phyloP scores from a whole-genome alignment of 2,797 vertebrate genomes.

The Sus cebifrons region DNA sequence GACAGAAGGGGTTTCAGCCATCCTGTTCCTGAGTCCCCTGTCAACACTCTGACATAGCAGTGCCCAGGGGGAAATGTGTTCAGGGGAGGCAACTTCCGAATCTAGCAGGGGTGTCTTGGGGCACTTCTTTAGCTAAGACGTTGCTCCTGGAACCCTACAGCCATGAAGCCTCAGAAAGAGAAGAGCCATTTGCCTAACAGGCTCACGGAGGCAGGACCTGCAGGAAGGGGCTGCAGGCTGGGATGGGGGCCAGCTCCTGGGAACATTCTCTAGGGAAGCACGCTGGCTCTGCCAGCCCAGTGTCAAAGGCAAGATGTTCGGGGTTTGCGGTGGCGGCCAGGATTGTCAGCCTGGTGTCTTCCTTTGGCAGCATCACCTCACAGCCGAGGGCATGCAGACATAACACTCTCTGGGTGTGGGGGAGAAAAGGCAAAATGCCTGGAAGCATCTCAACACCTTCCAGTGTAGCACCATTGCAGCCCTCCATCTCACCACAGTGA shows the following conservation, averaged over 20 bases:
- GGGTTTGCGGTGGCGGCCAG: neutral
- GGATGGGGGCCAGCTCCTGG: too few species aligned
- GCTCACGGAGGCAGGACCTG: neutral
- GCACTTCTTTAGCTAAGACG: slow-evolving; percentile 9
- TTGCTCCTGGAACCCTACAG: slow-evolving; percentile 3
- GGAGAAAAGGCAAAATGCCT: too few species aligned
- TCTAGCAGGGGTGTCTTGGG: neutral
- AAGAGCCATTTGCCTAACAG: neutral
- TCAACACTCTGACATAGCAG: slow-evolving; percentile 69
- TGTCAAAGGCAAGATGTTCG: neutral
- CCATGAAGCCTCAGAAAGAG: neutral
- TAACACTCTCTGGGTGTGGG: neutral
- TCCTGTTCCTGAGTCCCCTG: neutral
- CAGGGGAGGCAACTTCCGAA: neutral
- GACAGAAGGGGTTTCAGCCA: neutral
- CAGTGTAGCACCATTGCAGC: accelerated
- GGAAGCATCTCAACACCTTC: too few species aligned
- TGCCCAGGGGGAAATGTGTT: neutral
- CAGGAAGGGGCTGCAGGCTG: neutral
- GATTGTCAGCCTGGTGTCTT: too few species aligned
- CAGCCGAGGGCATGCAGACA: neutral
- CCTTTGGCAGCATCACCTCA: neutral
- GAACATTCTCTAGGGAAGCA: neutral
- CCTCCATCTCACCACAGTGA: neutral
- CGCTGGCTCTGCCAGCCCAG: neutral